Evolutionary conservation across 2,888 invertebrate species (phyloP).

Genomic region (Erynnis tages): DNA sequence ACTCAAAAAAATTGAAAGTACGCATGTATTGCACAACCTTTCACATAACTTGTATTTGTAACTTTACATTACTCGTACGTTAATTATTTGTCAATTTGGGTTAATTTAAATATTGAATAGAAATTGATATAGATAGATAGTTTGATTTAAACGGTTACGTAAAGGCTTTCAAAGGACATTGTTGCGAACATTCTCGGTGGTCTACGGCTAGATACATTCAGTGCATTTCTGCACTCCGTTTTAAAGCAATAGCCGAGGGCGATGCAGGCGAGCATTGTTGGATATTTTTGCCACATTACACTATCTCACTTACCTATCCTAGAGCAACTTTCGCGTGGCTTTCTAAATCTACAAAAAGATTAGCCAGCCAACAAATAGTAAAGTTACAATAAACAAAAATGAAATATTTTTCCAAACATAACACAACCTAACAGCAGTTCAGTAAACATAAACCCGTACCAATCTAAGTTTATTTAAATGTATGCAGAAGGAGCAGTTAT

Average conservation of each 20-base stretch:
- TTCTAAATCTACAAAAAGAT: conserved; percentile 68
- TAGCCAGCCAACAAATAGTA: conserved; percentile 32
- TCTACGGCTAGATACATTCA: conserved; percentile 16
- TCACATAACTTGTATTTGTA: not conserved
- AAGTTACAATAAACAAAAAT: conserved; percentile 22
- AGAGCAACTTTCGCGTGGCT: conserved; percentile 60
- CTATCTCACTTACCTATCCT: conserved; percentile 54
- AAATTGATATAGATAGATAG: not conserved
- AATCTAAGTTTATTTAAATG: not conserved
- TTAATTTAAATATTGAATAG: conserved; percentile 5
- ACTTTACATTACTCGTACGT: not conserved
- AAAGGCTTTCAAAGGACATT: conserved; percentile 8
- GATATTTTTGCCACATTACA: conserved; percentile 64
- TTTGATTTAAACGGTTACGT: conserved; percentile 19
- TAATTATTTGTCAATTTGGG: conserved; percentile 5
- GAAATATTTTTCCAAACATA: conserved; percentile 10
- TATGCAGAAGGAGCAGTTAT: not conserved
- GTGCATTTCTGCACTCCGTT: conserved; percentile 36
- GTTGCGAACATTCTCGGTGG: conserved; percentile 6
- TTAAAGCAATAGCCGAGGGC: conserved; percentile 44
- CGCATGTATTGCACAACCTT: not conserved
- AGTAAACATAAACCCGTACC: not conserved
- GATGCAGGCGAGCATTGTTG: conserved; percentile 49
- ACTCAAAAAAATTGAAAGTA: not conserved
- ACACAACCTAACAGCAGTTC: not conserved